Evolutionary conservation across 30 jellyfish, hydroid and myxozoan species (phyloP), one percentile per base, ranked within the genome.

Genomic region (Mastigias papua): DNA sequence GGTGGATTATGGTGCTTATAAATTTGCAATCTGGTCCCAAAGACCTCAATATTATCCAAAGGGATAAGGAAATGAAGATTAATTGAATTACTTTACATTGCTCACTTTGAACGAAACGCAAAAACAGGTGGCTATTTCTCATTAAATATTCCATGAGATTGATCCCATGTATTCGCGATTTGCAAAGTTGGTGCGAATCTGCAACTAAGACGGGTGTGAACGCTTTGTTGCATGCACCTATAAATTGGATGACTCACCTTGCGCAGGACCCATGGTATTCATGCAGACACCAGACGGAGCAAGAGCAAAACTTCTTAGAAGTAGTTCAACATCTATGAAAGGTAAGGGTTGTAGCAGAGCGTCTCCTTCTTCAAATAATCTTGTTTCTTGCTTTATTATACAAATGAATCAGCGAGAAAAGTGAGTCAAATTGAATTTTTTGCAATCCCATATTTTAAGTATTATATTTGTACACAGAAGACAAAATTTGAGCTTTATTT

Each of bases 81-180:
- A 54, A 54, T 54, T 11, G 67, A 19, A 54, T 54, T 54, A 54
- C 20, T 5, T 11, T 3, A 54, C 67, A 63, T 63, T 63, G 74
- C 42, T 17, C 74, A 63, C 23, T 54, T 63, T 63, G 74, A 63
- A 63, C 13, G 21, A 63, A 25, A 27, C 7, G 1, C 27, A 15
- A 10, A 17, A 63, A 63, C 74, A 63, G 74, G 46, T 63, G 74
- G 74, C 74, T 25, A 5, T 19, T 8, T 63, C 74, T 63, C 74
- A 63, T 63, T 63, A 63, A 63, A 63, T 63, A 63, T 63, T 63
- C 74, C 74, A 63, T 26, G 74, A 63, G 74, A 63, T 4, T 1
- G 26, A 25, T 25, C 35, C 19, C 26, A 5, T 54, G 25, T 6
- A 19, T 54, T 54, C 5, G 17, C 27, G 17, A 25, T 54, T 6